phyloP scores from a whole-genome alignment of 2,888 invertebrate genomes.

The Lasioglossum pauxillum region DNA sequence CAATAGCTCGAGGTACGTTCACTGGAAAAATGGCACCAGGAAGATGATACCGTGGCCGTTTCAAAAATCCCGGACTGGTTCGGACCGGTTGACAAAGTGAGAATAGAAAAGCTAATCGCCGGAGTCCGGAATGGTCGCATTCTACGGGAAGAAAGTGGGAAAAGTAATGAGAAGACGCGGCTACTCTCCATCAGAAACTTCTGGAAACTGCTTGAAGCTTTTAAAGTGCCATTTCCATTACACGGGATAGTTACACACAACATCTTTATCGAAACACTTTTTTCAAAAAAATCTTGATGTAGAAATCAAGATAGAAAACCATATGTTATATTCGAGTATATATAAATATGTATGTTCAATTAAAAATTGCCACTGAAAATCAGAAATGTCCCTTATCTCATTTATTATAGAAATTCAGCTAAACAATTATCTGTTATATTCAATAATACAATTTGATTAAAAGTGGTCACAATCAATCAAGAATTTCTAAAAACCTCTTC shows the following conservation, averaged over 20 bases:
- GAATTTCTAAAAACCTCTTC: neutral
- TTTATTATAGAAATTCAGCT: neutral
- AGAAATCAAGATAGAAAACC: too few relatives aligned
- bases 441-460: neutral
- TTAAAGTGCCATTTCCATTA: neutral
- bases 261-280: neutral
- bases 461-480: neutral
- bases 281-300: too few relatives aligned
- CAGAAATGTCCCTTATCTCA: too few relatives aligned
- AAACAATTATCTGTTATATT: neutral
- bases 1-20: constrained; percentile 29
- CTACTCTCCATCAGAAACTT: neutral
- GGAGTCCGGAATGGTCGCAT: constrained; percentile 37
- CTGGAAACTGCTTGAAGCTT: neutral
- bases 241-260: neutral
- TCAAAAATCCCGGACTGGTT: constrained; percentile 49
- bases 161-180: neutral
- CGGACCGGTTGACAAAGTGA: constrained; percentile 53
- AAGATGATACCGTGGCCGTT: constrained; percentile 17
- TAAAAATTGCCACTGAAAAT: too few relatives aligned
- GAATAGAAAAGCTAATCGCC: constrained; percentile 43
- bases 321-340: too few relatives aligned
- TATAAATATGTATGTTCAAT: too few relatives aligned
- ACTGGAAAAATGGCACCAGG: constrained; percentile 29
- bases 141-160: constrained; percentile 7